Base-by-base conservation (phyloP, 2,113 vertebrate genomes). In the Gorsachius goisagi region DNA sequence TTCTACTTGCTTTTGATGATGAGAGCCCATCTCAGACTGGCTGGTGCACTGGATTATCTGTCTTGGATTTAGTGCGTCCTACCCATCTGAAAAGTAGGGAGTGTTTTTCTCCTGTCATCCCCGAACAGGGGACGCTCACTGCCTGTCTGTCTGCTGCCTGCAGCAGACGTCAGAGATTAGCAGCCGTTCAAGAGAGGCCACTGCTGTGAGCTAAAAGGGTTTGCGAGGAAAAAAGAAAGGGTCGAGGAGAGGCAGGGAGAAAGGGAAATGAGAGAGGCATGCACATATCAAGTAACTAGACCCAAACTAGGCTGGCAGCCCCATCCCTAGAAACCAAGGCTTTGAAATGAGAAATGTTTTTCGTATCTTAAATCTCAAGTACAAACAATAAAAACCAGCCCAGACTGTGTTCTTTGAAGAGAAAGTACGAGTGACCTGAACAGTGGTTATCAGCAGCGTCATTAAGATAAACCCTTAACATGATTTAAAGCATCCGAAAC, bases 241-340 rank as follows among this genome's bases (percentile, higher is more conserved):
- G 76, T 71, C 0, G 30, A 92, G 37, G 83, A 95, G 63, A 95
- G 56, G 85, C 55, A 89, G 83, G 26, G 53, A 88, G 67, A 93
- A 88, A 90, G 91, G 67, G 59, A 95, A 97, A 81, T 52, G 67
- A 74, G 71, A 71, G 69, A 69, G 64, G 92, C 62, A 17, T 45
- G 68, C 60, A 84, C 89, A 64, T 87, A 84, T 44, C 35, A 59
- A 91, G 92, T 90, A 90, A 89, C 95, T 88, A 87, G 93, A 93
- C 94, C 93, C 93, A 93, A 97, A 96, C 92, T 93, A 91, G 72
- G 64, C 74, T 85, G 72, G 88, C 88, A 96, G 93, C 67, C 88
- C 89, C 97, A 98, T 98, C 98, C 98, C 98, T 98, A 89, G 90
- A 94, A 97, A 97, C 98, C 97, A 97, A 98, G 98, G 97, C 97